phyloP scores from a whole-genome alignment of 2,888 invertebrate species.

The Agrotis segetum region DNA sequence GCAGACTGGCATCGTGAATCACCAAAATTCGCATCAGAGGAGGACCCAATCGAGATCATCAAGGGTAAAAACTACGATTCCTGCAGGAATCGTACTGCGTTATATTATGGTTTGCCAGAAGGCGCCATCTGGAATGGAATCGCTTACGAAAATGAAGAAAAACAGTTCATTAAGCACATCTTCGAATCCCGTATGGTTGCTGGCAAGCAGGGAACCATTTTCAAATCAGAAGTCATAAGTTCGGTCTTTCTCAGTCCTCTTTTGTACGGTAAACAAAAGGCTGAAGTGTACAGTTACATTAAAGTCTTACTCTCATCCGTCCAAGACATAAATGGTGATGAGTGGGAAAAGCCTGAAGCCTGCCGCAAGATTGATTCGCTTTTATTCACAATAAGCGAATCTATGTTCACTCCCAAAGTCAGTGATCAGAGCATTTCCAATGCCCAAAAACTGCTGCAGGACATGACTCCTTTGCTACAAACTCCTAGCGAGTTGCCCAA shows the following conservation, averaged over 20 bases:
- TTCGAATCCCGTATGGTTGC: conserved; percentile 91
- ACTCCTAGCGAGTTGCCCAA: conserved; percentile 90
- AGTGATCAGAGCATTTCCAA: conserved; percentile 81
- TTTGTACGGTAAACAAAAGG: conserved; percentile 90
- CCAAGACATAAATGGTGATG: conserved; percentile 76
- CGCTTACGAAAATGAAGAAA: conserved; percentile 85
- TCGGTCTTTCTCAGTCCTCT: conserved; percentile 91
- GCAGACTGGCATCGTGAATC: conserved; percentile 88
- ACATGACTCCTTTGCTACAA: conserved; percentile 91
- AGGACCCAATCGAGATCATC: conserved; percentile 91
- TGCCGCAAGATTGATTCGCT: conserved; percentile 87
- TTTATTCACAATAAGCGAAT: conserved; percentile 87
- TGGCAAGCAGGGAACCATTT: conserved; percentile 91
- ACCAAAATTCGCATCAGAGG: conserved; percentile 85
- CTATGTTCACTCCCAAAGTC: conserved; percentile 38
- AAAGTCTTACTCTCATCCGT: conserved; percentile 86
- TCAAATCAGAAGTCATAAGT: conserved; percentile 92
- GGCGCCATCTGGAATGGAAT: conserved; percentile 88
- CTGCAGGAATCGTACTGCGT: conserved; percentile 91
- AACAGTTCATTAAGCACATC: conserved; percentile 90
- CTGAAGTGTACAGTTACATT: conserved; percentile 91
- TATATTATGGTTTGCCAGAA: conserved; percentile 92
- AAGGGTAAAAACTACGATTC: conserved; percentile 92
- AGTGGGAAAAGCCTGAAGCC: conserved; percentile 81
- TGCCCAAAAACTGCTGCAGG: conserved; percentile 85